Percentiles rank a stretch among this genome's conserved stretches.
Evolutionary conservation across 2,113 vertebrate species (phyloP).

Genomic region (Cynoglossus semilaevis): DNA sequence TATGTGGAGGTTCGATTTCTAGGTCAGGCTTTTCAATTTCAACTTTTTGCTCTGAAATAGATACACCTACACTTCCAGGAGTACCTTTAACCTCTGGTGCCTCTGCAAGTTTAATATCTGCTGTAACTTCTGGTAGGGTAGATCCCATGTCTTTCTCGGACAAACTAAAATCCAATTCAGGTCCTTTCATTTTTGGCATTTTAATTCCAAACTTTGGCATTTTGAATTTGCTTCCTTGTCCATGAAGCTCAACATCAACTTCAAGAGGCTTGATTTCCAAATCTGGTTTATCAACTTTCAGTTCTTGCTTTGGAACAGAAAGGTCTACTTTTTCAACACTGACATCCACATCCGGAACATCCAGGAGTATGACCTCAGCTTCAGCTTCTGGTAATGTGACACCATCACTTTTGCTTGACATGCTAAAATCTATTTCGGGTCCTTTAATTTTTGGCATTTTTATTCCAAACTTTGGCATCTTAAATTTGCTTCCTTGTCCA

Average conservation of each 20-base stretch:
- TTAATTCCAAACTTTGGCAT: slow-evolving; percentile 36
- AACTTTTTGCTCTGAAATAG: slow-evolving; percentile 12
- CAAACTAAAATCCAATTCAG: not conserved
- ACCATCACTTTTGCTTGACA: slow-evolving; percentile 8
- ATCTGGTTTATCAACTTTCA: not conserved
- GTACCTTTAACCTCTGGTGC: slow-evolving; percentile 15
- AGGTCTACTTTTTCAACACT: not conserved
- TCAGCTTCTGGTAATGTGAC: slow-evolving; percentile 8
- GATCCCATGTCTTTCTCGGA: slow-evolving; percentile 15
- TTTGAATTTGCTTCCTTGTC: slow-evolving; percentile 22
- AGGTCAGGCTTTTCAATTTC: slow-evolving; percentile 22
- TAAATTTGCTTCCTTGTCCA: slow-evolving; percentile 16
- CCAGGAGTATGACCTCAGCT: slow-evolving; percentile 7
- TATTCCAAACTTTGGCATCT: slow-evolving; percentile 32
- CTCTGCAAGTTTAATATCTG: slow-evolving; percentile 28
- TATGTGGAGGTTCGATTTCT: slow-evolving; percentile 16
- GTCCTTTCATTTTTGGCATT: slow-evolving; percentile 13
- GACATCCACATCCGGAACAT: not conserved
- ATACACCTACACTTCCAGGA: slow-evolving; percentile 2
- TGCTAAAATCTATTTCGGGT: slow-evolving; percentile 17
- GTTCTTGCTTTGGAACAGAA: not conserved
- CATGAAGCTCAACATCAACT: not conserved
- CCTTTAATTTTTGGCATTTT: slow-evolving; percentile 17
- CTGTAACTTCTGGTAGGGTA: slow-evolving; percentile 7
- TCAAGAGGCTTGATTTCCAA: slow-evolving; percentile 2